phyloP scores from a whole-genome alignment of 1,140 invertebrate genomes.

The Drosophila teissieri region DNA sequence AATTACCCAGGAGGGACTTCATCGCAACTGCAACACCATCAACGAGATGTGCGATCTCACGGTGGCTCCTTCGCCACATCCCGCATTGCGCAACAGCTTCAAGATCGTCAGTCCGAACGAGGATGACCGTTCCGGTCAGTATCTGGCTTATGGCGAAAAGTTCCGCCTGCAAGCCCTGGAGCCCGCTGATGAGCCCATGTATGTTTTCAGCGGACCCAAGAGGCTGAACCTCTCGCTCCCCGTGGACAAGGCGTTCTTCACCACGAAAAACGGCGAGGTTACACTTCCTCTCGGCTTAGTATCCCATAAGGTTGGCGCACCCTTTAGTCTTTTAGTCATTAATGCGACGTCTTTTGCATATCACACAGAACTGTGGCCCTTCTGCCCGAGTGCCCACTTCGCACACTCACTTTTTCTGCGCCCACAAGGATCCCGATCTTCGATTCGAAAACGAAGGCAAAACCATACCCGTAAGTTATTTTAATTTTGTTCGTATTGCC shows the following conservation, averaged over 20 bases:
- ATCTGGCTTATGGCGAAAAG: constrained; percentile 55
- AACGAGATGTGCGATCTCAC: constrained; percentile 64
- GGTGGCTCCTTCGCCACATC: constrained; percentile 42
- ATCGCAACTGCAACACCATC: constrained; percentile 33
- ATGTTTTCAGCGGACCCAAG: constrained; percentile 56
- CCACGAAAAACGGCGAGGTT: constrained; percentile 47
- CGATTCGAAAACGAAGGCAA: constrained; percentile 54
- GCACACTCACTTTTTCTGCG: constrained; percentile 53
- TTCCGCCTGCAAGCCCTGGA: constrained; percentile 58
- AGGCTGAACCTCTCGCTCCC: constrained; percentile 28
- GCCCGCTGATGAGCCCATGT: constrained; percentile 43
- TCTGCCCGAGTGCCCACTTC: constrained; percentile 38
- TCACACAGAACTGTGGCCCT: constrained; percentile 47
- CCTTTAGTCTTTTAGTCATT: neutral
- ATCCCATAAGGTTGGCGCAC: constrained; percentile 23
- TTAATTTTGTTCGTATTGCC: neutral
- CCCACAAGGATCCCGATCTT: constrained; percentile 39
- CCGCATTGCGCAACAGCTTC: constrained; percentile 57
- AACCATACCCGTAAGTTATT: constrained; percentile 45
- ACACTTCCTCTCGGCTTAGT: constrained; percentile 53
- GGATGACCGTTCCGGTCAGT: constrained; percentile 37
- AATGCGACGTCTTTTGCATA: too few relatives aligned
- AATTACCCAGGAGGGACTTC: constrained; percentile 48
- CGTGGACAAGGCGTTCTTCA: constrained; percentile 26
- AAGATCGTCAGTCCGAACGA: constrained; percentile 50